These are phyloP conservation scores for Chrysomallon squamiferum DNA, from an alignment of 1,140 invertebrate species.

Conservation along the genomic window DNA sequence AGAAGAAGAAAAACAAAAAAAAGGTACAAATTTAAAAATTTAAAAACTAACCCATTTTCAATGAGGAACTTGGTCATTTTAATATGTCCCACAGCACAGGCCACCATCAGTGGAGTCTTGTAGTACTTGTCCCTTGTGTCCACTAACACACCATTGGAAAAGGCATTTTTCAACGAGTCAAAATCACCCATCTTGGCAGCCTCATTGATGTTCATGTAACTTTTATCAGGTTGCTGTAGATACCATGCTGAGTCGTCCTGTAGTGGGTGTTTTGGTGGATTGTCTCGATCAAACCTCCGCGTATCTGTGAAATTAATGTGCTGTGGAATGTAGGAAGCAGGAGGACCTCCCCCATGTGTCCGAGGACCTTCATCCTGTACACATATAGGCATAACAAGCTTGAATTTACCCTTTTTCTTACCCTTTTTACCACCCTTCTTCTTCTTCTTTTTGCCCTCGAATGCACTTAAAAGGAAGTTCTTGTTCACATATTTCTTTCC, in stretches of 20 bases:
- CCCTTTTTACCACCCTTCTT: constrained; percentile 56
- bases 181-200: constrained; percentile 58
- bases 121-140: constrained; percentile 63
- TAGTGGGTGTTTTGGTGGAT: constrained; percentile 59
- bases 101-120: constrained; percentile 64
- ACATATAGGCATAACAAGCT: constrained; percentile 63
- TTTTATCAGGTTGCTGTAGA: constrained; percentile 57
- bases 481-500: constrained; percentile 65
- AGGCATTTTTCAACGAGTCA: constrained; percentile 57
- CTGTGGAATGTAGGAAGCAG: constrained; percentile 54
- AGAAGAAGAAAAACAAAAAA: no score
- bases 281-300: constrained; percentile 60
- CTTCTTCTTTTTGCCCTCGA: constrained; percentile 62
- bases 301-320: constrained; percentile 61
- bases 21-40: no score
- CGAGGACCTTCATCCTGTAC: constrained; percentile 52
- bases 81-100: constrained; percentile 54
- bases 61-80: constrained; percentile 60
- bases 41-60: constrained; percentile 53
- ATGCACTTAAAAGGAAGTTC: constrained; percentile 59
- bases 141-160: constrained; percentile 53
- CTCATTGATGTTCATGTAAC: constrained; percentile 61
- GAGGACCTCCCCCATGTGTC: constrained; percentile 56
- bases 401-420: constrained; percentile 59
- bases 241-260: constrained; percentile 64